Conservation (phyloP, 2,797 vertebrate species). For the Lerista edwardsae region DNA sequence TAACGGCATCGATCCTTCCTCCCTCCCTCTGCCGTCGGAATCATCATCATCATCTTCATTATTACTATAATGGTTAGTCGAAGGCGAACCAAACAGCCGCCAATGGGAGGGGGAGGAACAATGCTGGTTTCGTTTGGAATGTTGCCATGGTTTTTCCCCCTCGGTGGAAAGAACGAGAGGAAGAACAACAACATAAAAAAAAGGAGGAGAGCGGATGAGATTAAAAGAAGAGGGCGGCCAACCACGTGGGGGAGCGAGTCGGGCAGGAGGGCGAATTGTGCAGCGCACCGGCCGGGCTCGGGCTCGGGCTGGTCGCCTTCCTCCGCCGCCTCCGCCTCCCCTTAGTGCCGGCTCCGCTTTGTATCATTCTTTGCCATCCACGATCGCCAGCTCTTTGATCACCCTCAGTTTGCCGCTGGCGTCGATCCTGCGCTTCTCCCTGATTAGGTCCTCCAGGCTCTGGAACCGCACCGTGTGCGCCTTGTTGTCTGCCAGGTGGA, state of each 20-base stretch:
- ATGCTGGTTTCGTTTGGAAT: constrained; percentile 70
- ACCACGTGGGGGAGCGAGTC: neutral
- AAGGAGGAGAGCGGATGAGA: no score
- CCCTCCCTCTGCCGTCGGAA: constrained; percentile 24
- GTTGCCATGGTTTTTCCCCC: constrained; percentile 65
- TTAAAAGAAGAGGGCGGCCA: no score
- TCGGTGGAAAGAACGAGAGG: neutral
- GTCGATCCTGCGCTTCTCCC: constrained; percentile 94
- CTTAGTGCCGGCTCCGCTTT: neutral
- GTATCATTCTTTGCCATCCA: constrained; percentile 86
- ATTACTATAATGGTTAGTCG: constrained; percentile 48
- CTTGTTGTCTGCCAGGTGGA: constrained; percentile 89
- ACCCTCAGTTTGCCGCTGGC: constrained; percentile 89
- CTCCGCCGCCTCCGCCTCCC: neutral
- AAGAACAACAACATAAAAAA: neutral
- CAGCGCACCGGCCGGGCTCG: neutral
- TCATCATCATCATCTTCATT: constrained; percentile 36
- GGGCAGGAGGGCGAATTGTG: neutral
- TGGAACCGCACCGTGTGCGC: constrained; percentile 93
- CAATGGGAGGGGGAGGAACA: constrained; percentile 59
- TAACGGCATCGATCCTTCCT: constrained; percentile 59
- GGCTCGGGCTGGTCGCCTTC: neutral
- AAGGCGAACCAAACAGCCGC: constrained; percentile 75
- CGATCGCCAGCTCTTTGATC: constrained; percentile 90
- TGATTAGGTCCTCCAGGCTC: constrained; percentile 97